Base-by-base conservation (phyloP, 2,113 vertebrate genomes). In the Charadrius vociferus region DNA sequence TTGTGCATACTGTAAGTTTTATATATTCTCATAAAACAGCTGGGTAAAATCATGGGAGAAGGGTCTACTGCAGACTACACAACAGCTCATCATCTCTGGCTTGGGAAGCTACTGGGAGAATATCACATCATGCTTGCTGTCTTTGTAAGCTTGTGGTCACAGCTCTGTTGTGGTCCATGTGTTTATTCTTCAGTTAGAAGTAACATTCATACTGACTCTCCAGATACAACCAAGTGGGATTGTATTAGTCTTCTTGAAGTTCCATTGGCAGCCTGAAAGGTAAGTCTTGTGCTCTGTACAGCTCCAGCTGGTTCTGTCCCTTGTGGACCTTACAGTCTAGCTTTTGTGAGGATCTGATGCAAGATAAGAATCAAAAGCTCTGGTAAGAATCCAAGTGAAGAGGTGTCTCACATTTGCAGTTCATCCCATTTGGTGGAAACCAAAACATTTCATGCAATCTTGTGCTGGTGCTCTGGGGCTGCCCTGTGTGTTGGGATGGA, bases 401-500 rank as follows among this genome's bases (percentile, higher is more conserved):
- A 32, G 3, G 1, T 50, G 22, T 72, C 5, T 53, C 23, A 5
- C 43, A 80, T 55, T 80, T 67, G 27, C 10, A 45, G 29, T 59
- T 71, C 27, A 43, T 47, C 26, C 30, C n/a, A 22, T 79, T 86
- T 24, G 52, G 30, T 71, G 41, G n/a, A 71, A 77, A 43, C 3
- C 6, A 45, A 81, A 93, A 47, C 6, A 72, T 17, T 68, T 65
- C 3, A 23, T 16, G 12, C 21, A 78, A n/a, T n/a, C 17, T 10
- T 10, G 14, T 74, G 11, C 32, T 87, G 26, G 2, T 41, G 18
- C 53, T 88, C 26, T 82, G 24, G 47, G 24, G 39, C 30, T 20
- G 10, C 1, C 2, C 17, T 71, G 14, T 67, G 34, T 1, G 0
- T 37, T 55, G 30, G 27, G 8, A 4, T 73, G 30, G 34, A 86